A percentile compares a stretch with the other conserved stretches of the same genome.
Conservation (phyloP, 2,797 vertebrate species). For the Ptychobarbus kaznakovi region DNA sequence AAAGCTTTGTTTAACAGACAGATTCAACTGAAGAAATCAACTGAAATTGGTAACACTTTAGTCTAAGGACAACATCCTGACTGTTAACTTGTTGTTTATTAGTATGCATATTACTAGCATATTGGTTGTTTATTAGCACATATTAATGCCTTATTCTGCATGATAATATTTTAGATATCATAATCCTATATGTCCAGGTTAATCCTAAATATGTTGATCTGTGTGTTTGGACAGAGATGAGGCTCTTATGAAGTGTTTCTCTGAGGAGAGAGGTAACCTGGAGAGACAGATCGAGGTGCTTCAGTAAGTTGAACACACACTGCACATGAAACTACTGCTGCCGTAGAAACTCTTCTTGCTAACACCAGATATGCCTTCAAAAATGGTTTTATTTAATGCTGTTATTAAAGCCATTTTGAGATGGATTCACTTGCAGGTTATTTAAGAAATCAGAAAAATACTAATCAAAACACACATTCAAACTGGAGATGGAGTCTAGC, state of each 20-base stretch:
- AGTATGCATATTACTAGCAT: neutral
- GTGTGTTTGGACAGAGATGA: conserved; percentile 81
- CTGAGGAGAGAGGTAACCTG: conserved; percentile 89
- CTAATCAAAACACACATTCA: neutral
- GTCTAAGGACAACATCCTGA: neutral
- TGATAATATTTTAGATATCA: neutral
- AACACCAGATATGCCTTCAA: neutral
- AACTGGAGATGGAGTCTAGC: neutral
- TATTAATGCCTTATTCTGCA: neutral
- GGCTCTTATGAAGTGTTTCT: conserved; percentile 88
- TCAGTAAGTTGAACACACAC: conserved; percentile 83
- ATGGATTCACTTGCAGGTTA: neutral
- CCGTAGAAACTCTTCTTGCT: neutral
- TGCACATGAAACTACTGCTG: neutral
- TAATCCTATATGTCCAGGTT: neutral
- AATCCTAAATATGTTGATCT: neutral
- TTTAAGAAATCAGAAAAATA: neutral
- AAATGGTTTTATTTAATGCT: neutral
- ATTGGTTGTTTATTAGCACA: neutral
- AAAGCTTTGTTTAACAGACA: neutral
- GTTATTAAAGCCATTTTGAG: neutral
- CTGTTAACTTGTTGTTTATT: neutral
- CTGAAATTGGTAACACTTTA: neutral
- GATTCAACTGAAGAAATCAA: neutral
- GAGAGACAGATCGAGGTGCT: conserved; percentile 93